Conservation (phyloP, 2,888 invertebrate species). For the Melangyna quadrimaculata region DNA sequence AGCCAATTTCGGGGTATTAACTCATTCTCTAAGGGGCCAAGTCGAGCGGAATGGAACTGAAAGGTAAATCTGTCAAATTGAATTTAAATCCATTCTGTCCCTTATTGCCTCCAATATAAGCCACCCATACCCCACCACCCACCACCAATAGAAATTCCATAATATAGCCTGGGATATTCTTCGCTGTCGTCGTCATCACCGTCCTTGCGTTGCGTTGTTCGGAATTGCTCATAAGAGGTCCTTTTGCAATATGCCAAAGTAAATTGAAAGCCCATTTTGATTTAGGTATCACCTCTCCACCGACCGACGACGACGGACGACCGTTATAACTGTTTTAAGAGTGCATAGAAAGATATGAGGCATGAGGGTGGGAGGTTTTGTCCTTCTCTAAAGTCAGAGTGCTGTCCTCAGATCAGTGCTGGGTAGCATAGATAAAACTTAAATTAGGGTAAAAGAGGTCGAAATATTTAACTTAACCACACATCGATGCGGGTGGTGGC, state of each 20-base stretch:
- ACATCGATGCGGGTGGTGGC: neutral
- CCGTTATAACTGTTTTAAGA: conserved; percentile 8
- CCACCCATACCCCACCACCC: neutral
- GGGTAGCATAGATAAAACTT: conserved; percentile 54
- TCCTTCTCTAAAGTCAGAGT: neutral
- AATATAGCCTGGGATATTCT: neutral
- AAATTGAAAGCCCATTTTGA: conserved; percentile 62
- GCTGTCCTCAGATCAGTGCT: conserved; percentile 13
- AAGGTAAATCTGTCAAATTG: conserved; percentile 69
- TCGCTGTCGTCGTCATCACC: neutral
- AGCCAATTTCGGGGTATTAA: conserved; percentile 52
- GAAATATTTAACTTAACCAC: conserved; percentile 43
- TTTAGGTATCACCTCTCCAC: conserved; percentile 19
- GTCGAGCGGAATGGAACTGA: conserved; percentile 42
- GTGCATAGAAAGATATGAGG: neutral
- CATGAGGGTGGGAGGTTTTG: neutral
- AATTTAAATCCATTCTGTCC: conserved; percentile 66
- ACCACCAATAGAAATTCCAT: neutral
- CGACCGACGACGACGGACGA: too few relatives aligned
- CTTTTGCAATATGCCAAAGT: conserved; percentile 41
- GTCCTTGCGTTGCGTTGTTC: too few relatives aligned
- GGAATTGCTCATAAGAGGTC: conserved; percentile 1
- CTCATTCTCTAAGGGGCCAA: conserved; percentile 46
- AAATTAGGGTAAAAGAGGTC: conserved; percentile 61
- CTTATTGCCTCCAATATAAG: neutral